Evolutionary conservation across 2,888 invertebrate genomes (phyloP), one percentile per base, ranked within the genome.

Genomic region (Penaeus monodon): DNA sequence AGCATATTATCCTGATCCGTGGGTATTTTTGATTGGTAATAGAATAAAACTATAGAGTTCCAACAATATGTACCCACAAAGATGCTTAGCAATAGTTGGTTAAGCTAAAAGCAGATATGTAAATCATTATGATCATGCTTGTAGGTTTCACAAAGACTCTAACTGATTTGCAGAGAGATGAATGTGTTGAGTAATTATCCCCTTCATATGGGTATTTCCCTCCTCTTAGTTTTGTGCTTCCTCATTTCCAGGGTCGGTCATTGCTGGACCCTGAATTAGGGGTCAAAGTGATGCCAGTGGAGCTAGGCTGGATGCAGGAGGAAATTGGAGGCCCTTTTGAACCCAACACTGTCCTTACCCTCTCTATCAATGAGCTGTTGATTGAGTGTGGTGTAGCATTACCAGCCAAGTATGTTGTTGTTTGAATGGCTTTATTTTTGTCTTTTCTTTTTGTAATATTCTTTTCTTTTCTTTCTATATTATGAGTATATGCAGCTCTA

Each of bases 281-380:
- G 17, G 24, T 74, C 27, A n/a, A 76, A 38, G 76, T 86, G 20
- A 22, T 77, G 76, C 81, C 76, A 0, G 86, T 81, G 66, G 81
- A 86, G 6, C 49, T 86, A 14, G 81, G 81, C 1, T 86, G 81
- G 68, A 49, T 77, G 57, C 33, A 77, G 27, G 81, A 86, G n/a
- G 33, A 70, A 12, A 20, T 38, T n/a, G 81, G 81, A 29, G 86
- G 81, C 63, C 86, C 86, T 14, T 77, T 86, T 57, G 81, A 81
- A 44, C 74, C 86, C 73, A 81, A 81, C 68, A 66, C 49, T 76
- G 81, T 86, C 65, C 8, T 49, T 14, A 57, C 29, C 65, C 14
- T 86, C 29, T 86, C 86, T 8, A 29, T 81, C 22, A 86, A 81
- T 29, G 66, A 86, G 10, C 29, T 77, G 7, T 70, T 86, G 27